Conservation (phyloP, 2,113 vertebrate genomes). For the Ifrita kowaldi region DNA sequence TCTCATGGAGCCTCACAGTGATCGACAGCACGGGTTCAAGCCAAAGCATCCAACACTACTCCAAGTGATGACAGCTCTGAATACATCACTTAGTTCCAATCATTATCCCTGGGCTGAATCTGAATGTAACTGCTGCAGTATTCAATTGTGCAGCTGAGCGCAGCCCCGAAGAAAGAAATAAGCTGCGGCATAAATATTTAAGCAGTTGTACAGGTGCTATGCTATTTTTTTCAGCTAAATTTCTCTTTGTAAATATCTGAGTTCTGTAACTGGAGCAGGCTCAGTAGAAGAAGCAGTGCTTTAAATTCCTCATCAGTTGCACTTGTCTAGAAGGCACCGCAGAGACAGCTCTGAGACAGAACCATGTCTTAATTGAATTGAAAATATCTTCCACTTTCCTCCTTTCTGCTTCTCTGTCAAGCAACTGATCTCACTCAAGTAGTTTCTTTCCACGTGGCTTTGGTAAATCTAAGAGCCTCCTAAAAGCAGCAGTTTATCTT, state of each 20-base stretch:
- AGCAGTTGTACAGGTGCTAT: background rate
- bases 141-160: background rate
- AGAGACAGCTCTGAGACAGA: background rate
- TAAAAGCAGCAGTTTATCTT: background rate
- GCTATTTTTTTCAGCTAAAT: background rate
- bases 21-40: background rate
- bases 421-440: background rate
- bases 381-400: background rate
- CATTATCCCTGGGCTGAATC: background rate
- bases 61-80: background rate
- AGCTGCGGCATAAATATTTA: background rate
- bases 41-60: background rate
- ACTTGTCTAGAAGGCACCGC: background rate
- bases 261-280: background rate
- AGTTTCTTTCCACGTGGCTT: background rate
- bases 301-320: background rate
- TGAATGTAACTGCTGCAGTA: background rate
- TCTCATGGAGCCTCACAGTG: rapidly evolving
- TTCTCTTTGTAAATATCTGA: background rate
- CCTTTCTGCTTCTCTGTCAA: background rate
- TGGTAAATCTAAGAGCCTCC: background rate
- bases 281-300: background rate
- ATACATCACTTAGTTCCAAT: background rate
- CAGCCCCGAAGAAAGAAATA: background rate
- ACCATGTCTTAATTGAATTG: conserved; percentile 1